phyloP scores from a whole-genome alignment of 2,113 vertebrate species.

The Ranitomeya variabilis region DNA sequence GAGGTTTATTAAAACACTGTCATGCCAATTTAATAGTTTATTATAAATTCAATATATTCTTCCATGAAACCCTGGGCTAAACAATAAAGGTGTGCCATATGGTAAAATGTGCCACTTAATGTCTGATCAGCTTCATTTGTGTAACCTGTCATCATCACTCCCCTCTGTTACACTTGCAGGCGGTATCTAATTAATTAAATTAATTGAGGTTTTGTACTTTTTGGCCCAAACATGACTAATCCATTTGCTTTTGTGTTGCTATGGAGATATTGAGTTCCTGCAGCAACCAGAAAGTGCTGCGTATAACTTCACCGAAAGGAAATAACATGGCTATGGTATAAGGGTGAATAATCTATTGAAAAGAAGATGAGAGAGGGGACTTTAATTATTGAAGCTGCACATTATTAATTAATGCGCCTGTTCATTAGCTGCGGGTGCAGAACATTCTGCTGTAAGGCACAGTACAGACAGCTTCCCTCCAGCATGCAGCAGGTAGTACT shows the following conservation, averaged over 20 bases:
- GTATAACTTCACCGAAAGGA: not conserved
- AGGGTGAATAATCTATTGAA: constrained; percentile 64
- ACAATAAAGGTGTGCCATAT: constrained; percentile 1
- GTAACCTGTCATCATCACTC: constrained; percentile 34
- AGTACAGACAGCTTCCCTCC: not conserved
- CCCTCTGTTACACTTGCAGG: constrained; percentile 51
- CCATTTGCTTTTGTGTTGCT: constrained; percentile 59
- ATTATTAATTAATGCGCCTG: constrained; percentile 74
- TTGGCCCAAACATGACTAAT: constrained; percentile 41
- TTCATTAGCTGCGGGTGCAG: constrained; percentile 50
- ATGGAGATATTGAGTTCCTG: constrained; percentile 62
- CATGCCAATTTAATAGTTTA: not conserved
- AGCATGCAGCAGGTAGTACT: not conserved
- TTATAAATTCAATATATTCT: not conserved
- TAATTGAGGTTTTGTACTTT: constrained; percentile 52
- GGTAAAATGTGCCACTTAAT: constrained; percentile 13
- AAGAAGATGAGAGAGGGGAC: constrained; percentile 62
- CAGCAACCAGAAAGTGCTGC: constrained; percentile 56
- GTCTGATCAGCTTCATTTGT: not conserved
- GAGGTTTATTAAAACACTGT: not conserved
- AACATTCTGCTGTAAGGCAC: not conserved
- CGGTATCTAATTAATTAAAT: not conserved
- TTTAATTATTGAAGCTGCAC: constrained; percentile 74
- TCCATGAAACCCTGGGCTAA: not conserved
- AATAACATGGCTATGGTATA: constrained; percentile 48